Evolutionary conservation across 2,888 invertebrate species (phyloP).

Genomic region (Nemurella pictetii): DNA sequence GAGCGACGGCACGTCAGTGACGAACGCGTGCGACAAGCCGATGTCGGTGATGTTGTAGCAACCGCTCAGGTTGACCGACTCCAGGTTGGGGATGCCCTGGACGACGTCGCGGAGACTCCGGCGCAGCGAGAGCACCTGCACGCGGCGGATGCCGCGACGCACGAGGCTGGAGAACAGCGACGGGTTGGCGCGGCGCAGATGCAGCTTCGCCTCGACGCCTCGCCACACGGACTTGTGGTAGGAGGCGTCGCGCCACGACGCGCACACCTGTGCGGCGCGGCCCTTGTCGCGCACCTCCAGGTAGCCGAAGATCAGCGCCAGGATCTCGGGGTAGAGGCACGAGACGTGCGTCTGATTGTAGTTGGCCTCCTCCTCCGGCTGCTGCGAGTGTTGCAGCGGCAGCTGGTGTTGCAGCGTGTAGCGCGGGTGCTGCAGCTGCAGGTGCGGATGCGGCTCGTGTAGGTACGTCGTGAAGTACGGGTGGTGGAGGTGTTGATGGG

Average conservation of each 20-base stretch:
- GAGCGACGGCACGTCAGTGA: slow-evolving; percentile 73
- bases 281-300: slow-evolving; percentile 88
- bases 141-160: slow-evolving; percentile 81
- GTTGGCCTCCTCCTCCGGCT: slow-evolving; percentile 45
- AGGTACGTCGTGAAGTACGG: slow-evolving; percentile 44
- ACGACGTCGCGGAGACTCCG: slow-evolving; percentile 84
- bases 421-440: slow-evolving; percentile 50
- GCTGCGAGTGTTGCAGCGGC: slow-evolving; percentile 67
- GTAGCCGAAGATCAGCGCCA: slow-evolving; percentile 89
- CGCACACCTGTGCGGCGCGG: slow-evolving; percentile 86
- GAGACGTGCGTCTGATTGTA: slow-evolving; percentile 74
- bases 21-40: slow-evolving; percentile 81
- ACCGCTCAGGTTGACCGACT: slow-evolving; percentile 86
- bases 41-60: slow-evolving; percentile 92
- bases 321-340: slow-evolving; percentile 86
- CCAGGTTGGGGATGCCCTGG: slow-evolving; percentile 80
- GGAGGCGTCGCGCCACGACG: slow-evolving; percentile 88
- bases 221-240: slow-evolving; percentile 93
- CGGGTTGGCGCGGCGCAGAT: slow-evolving; percentile 80
- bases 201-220: slow-evolving; percentile 88
- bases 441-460: slow-evolving; percentile 53
- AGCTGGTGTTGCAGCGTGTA: slow-evolving; percentile 66
- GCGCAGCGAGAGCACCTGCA: slow-evolving; percentile 85
- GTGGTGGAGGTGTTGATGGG: slow-evolving; percentile 54
- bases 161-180: slow-evolving; percentile 85